phyloP scores from a whole-genome alignment of 1,140 invertebrate genomes.

The Sesamia nonagrioides region DNA sequence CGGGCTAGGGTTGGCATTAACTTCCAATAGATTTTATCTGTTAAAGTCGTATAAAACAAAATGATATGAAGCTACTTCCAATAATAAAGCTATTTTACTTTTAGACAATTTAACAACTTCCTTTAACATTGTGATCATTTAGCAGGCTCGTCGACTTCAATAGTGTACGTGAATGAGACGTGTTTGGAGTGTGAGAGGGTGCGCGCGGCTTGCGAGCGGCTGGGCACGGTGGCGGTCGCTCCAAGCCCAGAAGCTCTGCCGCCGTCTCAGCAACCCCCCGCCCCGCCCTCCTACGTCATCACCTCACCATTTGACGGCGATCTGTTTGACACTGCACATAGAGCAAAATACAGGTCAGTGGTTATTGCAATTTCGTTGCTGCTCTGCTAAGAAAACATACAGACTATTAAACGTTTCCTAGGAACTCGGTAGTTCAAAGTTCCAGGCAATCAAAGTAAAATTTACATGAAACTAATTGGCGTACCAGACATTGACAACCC shows the following conservation, averaged over 20 bases:
- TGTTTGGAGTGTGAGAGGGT: conserved; percentile 82
- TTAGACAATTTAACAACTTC: background rate
- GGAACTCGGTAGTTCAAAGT: too few relatives aligned
- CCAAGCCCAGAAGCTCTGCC: conserved; percentile 72
- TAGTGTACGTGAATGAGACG: conserved; percentile 78
- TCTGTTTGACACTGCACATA: conserved; percentile 81
- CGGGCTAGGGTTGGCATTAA: background rate
- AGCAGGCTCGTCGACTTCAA: conserved; percentile 74
- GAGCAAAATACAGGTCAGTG: conserved; percentile 82
- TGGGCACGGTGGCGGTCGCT: conserved; percentile 74
- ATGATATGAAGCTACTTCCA: background rate
- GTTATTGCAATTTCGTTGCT: conserved; percentile 17
- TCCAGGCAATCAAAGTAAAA: background rate
- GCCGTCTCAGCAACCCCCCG: conserved; percentile 68
- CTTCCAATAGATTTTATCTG: too few relatives aligned
- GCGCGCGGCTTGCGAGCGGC: conserved; percentile 79
- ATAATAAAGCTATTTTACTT: background rate
- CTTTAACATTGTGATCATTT: conserved; percentile 6
- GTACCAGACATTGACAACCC: background rate
- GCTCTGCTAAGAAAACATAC: background rate
- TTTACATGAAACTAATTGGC: background rate
- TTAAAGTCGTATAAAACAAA: background rate
- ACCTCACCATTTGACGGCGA: conserved; percentile 78
- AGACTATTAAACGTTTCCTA: background rate
- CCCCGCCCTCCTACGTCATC: conserved; percentile 77